phyloP scores from a whole-genome alignment of 2,797 vertebrate genomes.

The Molossus alvarezi region DNA sequence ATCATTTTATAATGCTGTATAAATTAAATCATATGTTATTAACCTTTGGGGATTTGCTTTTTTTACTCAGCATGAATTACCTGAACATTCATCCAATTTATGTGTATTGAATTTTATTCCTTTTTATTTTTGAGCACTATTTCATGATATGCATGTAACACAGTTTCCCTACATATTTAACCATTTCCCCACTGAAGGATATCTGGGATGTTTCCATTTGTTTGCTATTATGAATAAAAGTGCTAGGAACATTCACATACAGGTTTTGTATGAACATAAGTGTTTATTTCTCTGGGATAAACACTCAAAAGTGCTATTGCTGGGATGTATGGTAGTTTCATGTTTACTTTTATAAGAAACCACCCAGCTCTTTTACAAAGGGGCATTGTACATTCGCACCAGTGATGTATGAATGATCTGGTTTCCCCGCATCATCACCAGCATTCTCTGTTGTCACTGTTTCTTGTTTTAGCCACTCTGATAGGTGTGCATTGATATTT shows the following conservation, averaged over 20 bases:
- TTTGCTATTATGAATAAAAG: not conserved
- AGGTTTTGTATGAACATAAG: not conserved
- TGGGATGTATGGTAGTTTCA: not conserved
- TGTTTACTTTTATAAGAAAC: not conserved
- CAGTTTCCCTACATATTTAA: not conserved
- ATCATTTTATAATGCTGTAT: not conserved
- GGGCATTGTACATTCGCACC: not conserved
- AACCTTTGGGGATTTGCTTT: not conserved
- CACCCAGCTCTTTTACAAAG: not conserved
- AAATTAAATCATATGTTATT: not conserved
- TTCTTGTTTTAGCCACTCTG: not conserved
- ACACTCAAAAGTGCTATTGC: not conserved
- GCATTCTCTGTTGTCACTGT: not conserved
- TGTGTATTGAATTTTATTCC: not conserved
- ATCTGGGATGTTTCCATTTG: not conserved
- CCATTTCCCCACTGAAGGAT: not conserved
- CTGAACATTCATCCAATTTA: not conserved
- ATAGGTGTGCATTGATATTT: not conserved
- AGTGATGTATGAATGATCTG: not conserved
- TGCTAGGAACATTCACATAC: not conserved
- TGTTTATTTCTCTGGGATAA: slow-evolving; percentile 7
- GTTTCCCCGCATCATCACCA: not conserved
- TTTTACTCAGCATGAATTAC: not conserved
- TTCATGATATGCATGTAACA: not conserved
- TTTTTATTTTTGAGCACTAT: not conserved